These are phyloP conservation scores for Thalassoma bifasciatum DNA, from an alignment of 2,113 vertebrate genomes.

Conservation along the genomic window DNA sequence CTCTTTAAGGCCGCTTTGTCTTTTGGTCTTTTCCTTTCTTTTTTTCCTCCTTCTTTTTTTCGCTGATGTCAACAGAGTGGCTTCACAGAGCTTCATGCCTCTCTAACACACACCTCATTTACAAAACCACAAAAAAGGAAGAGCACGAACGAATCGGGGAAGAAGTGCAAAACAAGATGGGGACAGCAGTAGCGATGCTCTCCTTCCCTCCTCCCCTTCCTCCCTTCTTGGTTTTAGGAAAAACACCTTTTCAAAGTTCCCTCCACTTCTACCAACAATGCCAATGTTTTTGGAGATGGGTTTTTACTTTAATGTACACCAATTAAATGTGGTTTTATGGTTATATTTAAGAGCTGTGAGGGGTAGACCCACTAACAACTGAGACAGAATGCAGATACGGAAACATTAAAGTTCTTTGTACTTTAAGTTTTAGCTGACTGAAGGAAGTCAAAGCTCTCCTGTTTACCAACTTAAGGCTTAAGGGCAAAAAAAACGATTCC, in stretches of 20 bases:
- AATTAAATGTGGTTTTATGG: slow-evolving; percentile 71
- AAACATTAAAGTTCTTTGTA: slow-evolving; percentile 28
- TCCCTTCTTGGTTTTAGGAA: slow-evolving; percentile 57
- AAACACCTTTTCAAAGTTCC: slow-evolving; percentile 76
- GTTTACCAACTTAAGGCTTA: slow-evolving; percentile 45
- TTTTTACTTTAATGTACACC: slow-evolving; percentile 65
- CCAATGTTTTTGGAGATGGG: slow-evolving; percentile 30
- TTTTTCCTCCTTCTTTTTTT: slow-evolving; percentile 54
- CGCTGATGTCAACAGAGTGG: slow-evolving; percentile 84
- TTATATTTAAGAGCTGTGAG: slow-evolving; percentile 32
- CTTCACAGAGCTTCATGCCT: slow-evolving; percentile 77
- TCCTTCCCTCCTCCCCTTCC: slow-evolving; percentile 53
- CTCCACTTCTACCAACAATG: slow-evolving; percentile 55
- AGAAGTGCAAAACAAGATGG: slow-evolving; percentile 71
- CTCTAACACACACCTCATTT: slow-evolving; percentile 79
- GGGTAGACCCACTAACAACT: slow-evolving; percentile 53
- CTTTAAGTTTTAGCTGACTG: slow-evolving; percentile 48
- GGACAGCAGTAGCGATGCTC: slow-evolving; percentile 62
- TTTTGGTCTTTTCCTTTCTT: slow-evolving; percentile 59
- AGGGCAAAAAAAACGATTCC: slow-evolving; percentile 15
- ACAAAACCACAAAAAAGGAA: slow-evolving; percentile 79
- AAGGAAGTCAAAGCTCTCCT: slow-evolving; percentile 41
- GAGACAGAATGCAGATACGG: slow-evolving; percentile 23
- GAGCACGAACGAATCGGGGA: slow-evolving; percentile 45
- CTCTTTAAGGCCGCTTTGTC: slow-evolving; percentile 76